phyloP scores from a whole-genome alignment of 1,140 invertebrate species.

The Drosophila lini region DNA sequence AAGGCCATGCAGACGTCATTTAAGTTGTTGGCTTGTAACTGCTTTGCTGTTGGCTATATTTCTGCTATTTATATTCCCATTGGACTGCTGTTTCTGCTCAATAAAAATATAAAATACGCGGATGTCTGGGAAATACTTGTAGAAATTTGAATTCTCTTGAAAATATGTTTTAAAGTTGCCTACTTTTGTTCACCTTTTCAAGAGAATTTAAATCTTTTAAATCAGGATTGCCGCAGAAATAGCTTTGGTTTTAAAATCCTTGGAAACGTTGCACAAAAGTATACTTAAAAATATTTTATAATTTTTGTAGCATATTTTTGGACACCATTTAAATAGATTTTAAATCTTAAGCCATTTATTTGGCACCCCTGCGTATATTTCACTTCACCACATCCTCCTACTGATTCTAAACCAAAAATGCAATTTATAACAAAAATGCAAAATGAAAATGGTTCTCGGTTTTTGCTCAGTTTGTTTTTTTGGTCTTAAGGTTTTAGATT shows the following conservation, averaged over 20 bases:
- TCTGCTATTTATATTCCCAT: constrained; percentile 35
- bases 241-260: no score
- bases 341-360: neutral
- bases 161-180: neutral
- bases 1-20: constrained; percentile 34
- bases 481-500: constrained; percentile 58
- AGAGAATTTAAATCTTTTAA: neutral
- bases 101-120: constrained; percentile 32
- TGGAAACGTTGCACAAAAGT: neutral
- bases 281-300: neutral
- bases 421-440: constrained; percentile 51
- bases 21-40: constrained; percentile 58
- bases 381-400: neutral
- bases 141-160: neutral
- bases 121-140: no score
- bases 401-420: constrained; percentile 19
- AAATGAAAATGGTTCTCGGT: constrained; percentile 49
- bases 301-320: neutral
- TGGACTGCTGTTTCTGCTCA: constrained; percentile 38
- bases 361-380: neutral
- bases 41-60: constrained; percentile 52
- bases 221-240: neutral
- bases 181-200: neutral
- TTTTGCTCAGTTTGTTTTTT: constrained; percentile 54
- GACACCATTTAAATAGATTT: no score